Conservation (phyloP, 2,888 invertebrate genomes). For the Hydraecia micacea region DNA sequence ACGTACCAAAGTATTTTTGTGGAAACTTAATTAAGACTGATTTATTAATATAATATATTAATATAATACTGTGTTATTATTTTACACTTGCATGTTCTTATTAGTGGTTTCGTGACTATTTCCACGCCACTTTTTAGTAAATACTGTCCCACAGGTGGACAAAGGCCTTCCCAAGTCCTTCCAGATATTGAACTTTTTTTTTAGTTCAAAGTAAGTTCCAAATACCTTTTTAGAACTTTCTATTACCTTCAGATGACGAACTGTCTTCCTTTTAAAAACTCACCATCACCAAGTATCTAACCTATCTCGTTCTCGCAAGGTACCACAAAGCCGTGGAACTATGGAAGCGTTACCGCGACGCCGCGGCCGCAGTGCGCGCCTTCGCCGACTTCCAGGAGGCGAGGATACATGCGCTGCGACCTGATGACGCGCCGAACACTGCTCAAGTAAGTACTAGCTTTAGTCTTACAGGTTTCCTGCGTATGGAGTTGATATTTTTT, state of each 20-base stretch:
- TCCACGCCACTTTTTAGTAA: background rate
- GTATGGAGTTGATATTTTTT: background rate
- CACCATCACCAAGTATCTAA: background rate
- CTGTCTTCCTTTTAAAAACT: background rate
- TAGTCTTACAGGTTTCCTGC: background rate
- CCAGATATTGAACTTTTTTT: no score
- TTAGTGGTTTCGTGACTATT: background rate
- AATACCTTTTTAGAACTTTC: no score
- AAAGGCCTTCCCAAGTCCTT: no score
- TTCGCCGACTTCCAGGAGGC: constrained; percentile 95
- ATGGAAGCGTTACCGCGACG: constrained; percentile 95
- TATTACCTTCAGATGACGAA: background rate
- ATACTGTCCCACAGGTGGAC: no score
- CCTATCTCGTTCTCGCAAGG: constrained; percentile 69
- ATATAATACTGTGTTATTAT: background rate
- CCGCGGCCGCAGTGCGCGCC: constrained; percentile 93
- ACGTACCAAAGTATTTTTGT: background rate
- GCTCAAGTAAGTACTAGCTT: constrained; percentile 91
- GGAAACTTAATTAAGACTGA: background rate
- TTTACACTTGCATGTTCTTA: background rate
- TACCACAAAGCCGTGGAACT: constrained; percentile 95
- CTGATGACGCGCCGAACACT: constrained; percentile 92
- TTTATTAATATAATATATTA: no score
- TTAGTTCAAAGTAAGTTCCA: no score
- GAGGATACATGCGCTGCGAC: constrained; percentile 92